Evolutionary conservation across 64 coral and sea anemone species (phyloP).

Genomic region (Trachythela sp.): DNA sequence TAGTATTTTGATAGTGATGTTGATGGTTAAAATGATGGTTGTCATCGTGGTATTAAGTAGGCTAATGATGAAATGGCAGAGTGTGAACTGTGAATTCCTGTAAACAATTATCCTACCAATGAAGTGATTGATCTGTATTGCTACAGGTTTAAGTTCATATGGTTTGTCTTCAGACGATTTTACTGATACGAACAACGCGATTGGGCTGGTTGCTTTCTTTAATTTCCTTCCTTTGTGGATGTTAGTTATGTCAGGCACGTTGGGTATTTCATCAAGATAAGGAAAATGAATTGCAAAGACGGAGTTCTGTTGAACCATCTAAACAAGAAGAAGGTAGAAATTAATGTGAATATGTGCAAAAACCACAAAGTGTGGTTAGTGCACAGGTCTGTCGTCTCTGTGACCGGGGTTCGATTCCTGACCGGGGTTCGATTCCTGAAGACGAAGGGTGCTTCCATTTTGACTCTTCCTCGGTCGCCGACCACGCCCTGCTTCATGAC

Average conservation of each 20-base stretch:
- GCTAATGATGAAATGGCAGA: too few relatives aligned
- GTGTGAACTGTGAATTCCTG: too few relatives aligned
- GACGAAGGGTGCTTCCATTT: too few relatives aligned
- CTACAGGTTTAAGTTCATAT: background rate
- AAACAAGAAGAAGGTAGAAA: background rate
- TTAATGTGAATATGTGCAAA: background rate
- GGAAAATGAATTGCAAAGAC: background rate
- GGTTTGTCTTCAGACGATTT: background rate
- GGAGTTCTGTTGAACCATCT: background rate
- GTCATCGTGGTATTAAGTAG: too few relatives aligned
- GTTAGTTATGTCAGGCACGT: background rate
- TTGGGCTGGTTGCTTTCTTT: conserved; percentile 6
- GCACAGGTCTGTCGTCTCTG: too few relatives aligned
- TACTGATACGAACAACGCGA: background rate
- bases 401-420: too few relatives aligned
- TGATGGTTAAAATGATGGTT: too few relatives aligned
- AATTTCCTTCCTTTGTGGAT: background rate
- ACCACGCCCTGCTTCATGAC: too few relatives aligned
- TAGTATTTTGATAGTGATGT: too few relatives aligned
- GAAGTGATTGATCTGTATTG: background rate
- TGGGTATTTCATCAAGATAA: background rate
- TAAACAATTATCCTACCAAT: background rate
- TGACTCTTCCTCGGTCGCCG: too few relatives aligned
- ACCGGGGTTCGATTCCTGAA: too few relatives aligned
- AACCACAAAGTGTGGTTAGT: too few relatives aligned